phyloP scores from a whole-genome alignment of 2,797 vertebrate genomes.

The Macropus fuliginosus region DNA sequence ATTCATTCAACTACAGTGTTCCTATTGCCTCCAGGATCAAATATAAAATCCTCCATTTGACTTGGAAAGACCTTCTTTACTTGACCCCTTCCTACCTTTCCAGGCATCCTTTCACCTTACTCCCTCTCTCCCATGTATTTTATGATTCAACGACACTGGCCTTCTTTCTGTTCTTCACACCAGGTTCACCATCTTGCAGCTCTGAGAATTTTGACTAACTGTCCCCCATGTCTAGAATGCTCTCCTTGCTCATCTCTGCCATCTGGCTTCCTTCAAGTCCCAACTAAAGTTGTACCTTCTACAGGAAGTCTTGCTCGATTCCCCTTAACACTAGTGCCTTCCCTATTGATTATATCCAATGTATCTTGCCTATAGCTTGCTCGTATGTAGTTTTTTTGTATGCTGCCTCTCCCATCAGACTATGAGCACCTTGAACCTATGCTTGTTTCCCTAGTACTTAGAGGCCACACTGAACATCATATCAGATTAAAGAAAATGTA shows the following conservation, averaged over 20 bases:
- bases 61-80: neutral
- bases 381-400: neutral
- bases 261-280: neutral
- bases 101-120: neutral
- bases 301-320: neutral
- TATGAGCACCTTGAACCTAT: neutral
- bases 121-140: neutral
- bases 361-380: neutral
- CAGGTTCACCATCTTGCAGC: neutral
- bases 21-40: neutral
- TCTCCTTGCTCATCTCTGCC: neutral
- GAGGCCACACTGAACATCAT: neutral
- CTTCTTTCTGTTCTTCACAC: neutral
- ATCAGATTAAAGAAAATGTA: neutral
- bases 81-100: neutral
- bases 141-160: neutral
- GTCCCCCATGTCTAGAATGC: neutral
- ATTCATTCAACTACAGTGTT: neutral
- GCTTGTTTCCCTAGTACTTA: neutral
- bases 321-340: neutral
- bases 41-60: neutral
- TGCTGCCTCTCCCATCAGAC: neutral
- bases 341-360: neutral
- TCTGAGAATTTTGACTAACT: neutral
- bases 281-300: neutral